Evolutionary conservation across 1,140 invertebrate genomes (phyloP).

Genomic region (Amyelois transitella): DNA sequence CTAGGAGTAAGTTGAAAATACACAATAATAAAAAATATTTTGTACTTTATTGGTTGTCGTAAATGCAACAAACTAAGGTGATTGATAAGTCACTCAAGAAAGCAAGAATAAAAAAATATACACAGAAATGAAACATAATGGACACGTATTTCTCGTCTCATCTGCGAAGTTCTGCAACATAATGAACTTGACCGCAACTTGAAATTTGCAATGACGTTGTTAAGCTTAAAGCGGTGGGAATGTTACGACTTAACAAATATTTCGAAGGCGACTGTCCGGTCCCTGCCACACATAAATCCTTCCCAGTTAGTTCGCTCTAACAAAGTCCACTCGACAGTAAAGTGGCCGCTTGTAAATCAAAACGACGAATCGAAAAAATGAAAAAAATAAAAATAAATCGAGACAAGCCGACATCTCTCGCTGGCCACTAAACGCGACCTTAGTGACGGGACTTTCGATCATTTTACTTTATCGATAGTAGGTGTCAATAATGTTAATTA

Average conservation of each 20-base stretch:
- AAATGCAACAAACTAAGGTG: too few relatives aligned
- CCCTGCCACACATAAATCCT: constrained; percentile 56
- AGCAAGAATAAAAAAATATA: too few relatives aligned
- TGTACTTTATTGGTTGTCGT: too few relatives aligned
- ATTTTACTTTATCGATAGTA: not conserved
- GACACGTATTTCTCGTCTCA: not conserved
- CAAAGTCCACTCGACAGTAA: constrained; percentile 61
- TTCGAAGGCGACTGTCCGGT: constrained; percentile 49
- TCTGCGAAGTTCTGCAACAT: not conserved
- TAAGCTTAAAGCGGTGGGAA: constrained; percentile 30
- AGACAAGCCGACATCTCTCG: constrained; percentile 45
- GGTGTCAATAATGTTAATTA: constrained; percentile 14
- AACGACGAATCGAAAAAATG: constrained; percentile 59
- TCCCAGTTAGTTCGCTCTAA: constrained; percentile 55
- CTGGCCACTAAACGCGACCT: constrained; percentile 22
- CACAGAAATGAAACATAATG: too few relatives aligned
- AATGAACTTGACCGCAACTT: constrained; percentile 16
- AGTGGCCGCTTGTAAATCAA: constrained; percentile 67
- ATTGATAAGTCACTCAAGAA: too few relatives aligned
- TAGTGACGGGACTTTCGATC: constrained; percentile 28
- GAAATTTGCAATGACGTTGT: constrained; percentile 38
- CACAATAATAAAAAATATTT: too few relatives aligned
- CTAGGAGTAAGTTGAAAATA: too few relatives aligned
- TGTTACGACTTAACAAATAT: constrained; percentile 53
- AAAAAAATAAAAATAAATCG: constrained; percentile 47